Conservation (phyloP, 2,797 vertebrate species). For the Vultur gryphus region DNA sequence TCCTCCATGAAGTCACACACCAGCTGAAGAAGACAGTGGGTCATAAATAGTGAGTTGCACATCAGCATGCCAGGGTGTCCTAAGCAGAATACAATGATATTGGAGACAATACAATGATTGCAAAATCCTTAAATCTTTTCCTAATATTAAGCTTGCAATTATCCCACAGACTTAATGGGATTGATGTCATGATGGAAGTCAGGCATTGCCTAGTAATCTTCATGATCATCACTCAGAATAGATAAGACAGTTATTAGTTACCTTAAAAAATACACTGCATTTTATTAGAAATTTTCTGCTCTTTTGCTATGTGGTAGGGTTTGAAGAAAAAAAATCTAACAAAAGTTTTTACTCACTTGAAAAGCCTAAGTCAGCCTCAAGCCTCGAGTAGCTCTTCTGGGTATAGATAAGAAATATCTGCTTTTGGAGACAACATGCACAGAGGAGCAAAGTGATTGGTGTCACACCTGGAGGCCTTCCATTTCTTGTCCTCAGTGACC, state of each 20-base stretch:
- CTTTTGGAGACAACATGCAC: neutral
- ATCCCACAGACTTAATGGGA: neutral
- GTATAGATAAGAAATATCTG: neutral
- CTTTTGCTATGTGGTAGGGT: neutral
- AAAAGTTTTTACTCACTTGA: neutral
- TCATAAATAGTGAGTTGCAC: neutral
- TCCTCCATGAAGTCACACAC: neutral
- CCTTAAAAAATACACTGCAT: neutral
- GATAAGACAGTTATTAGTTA: neutral
- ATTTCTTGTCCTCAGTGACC: neutral
- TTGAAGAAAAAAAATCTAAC: neutral
- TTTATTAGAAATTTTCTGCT: neutral
- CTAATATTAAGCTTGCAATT: neutral
- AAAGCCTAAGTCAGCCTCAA: neutral
- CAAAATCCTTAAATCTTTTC: slow-evolving; percentile 2
- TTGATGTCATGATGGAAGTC: neutral
- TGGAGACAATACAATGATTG: neutral
- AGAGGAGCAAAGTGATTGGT: neutral
- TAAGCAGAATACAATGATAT: neutral
- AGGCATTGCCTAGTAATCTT: neutral
- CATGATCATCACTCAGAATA: neutral
- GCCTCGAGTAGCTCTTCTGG: neutral
- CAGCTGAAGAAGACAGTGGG: neutral
- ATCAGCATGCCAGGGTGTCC: neutral
- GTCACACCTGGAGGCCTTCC: neutral